phyloP scores from a whole-genome alignment of 92 coral and sea anemone species.

The Micromussa lordhowensis region DNA sequence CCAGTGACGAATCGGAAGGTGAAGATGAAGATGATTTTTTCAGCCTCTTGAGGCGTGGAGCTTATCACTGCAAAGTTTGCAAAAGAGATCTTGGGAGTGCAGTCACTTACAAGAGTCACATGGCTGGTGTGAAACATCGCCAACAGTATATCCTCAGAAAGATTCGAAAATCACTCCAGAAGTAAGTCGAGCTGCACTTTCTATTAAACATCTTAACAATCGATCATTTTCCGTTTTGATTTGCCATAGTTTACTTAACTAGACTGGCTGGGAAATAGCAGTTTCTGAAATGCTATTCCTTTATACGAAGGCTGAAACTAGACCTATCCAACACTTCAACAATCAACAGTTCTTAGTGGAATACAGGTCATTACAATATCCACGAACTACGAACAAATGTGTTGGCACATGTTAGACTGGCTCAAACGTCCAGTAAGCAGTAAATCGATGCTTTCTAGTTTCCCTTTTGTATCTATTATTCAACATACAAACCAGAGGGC shows the following conservation, averaged over 20 bases:
- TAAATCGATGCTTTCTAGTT: background rate
- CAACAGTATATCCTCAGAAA: slow-evolving; percentile 64
- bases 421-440: background rate
- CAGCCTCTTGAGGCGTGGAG: background rate
- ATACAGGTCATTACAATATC: no score
- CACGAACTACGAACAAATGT: background rate
- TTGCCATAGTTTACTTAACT: no score
- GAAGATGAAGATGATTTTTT: background rate
- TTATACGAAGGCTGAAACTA: background rate
- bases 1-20: slow-evolving; percentile 2
- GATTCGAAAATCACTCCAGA: slow-evolving; percentile 63
- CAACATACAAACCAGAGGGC: background rate
- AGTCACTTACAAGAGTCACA: slow-evolving; percentile 25
- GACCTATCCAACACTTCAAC: no score
- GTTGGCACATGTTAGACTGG: background rate
- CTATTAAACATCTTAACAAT: background rate
- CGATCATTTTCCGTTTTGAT: background rate
- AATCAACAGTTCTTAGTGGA: no score
- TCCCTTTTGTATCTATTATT: no score
- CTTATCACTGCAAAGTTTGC: slow-evolving; percentile 45
- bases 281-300: background rate
- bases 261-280: background rate
- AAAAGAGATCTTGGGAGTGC: slow-evolving; percentile 33
- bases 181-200: slow-evolving; percentile 30
- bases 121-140: slow-evolving; percentile 59